Conservation (phyloP, 2,797 vertebrate genomes). For the Tokudaia tokunoshimensis region DNA sequence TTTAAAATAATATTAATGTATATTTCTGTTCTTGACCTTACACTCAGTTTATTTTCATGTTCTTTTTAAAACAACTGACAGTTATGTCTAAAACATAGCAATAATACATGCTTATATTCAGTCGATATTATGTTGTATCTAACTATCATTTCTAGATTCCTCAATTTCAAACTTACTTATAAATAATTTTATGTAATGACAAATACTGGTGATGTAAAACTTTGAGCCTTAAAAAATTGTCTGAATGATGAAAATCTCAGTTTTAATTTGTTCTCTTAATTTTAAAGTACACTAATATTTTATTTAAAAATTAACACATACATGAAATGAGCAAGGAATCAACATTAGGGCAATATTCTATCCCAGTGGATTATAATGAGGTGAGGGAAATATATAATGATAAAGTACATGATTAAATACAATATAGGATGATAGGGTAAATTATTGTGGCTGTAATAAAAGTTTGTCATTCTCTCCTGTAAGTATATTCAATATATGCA, state of each 20-base stretch:
- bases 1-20: neutral
- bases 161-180: constrained; percentile 70
- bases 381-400: neutral
- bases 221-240: constrained; percentile 58
- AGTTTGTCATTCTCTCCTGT: constrained; percentile 4
- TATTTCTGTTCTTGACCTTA: neutral
- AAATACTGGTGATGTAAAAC: constrained; percentile 71
- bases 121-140: constrained; percentile 70
- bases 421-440: neutral
- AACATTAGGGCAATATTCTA: neutral
- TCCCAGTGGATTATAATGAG: constrained; percentile 1
- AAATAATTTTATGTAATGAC: constrained; percentile 66
- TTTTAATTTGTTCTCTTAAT: constrained; percentile 60
- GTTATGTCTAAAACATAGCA: neutral
- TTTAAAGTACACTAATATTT: neutral
- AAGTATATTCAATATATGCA: neutral
- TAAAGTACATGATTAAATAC: neutral
- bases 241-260: constrained; percentile 41
- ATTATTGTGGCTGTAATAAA: neutral
- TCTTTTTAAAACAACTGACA: neutral
- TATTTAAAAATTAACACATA: neutral
- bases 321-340: neutral
- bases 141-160: constrained; percentile 53
- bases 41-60: neutral
- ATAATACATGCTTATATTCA: constrained; percentile 61